Evolutionary conservation across 2,888 invertebrate species (phyloP), one percentile per base, ranked within the genome.

Genomic region (Conchocele bisecta): DNA sequence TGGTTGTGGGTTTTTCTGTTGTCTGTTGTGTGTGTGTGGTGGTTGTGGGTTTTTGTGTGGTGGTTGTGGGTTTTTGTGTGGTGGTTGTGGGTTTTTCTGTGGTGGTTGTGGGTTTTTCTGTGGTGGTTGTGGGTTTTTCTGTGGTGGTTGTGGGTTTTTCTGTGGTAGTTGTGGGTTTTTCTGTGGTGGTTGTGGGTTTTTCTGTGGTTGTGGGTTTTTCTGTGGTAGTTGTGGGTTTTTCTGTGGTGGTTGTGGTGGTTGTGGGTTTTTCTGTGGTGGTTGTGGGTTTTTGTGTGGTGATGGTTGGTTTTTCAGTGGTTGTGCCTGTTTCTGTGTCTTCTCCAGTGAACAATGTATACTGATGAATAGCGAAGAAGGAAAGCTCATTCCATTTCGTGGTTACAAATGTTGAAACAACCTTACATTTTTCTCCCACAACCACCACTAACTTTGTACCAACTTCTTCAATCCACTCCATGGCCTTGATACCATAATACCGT

Each of bases 291-390:
- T 7, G 28, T 28, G 13, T 24, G 20, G 24, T 41, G 41, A 20
- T 39, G 41, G 2, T 35, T 35, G 35, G n/a, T n/a, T 28, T 22
- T 20, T 17, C 31, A 58, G 17, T 41, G 44, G 22, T 42, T 33
- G 13, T 17, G 33, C 35, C 6, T 7, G 22, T 33, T 5, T 17
- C 50, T 15, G 51, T 41, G 11, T 46, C 41, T 46, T 74, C 74
- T 24, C 75, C 75, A 26, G 50, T 63, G 46, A 75, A 75, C n/a
- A n/a, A n/a, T n/a, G n/a, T 54, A 42, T 73, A 73, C 41, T 53
- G 20, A 5, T 51, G 13, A 17, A 51, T 20, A 22, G 29, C 28
- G 9, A 29, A 31, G n/a, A n/a, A 24, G n/a, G 22, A 17, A 9
- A 56, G 26, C 39, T 35, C 24, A 3, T 29, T 24, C 20, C n/a